A percentile compares a stretch with the other conserved stretches of the same genome.
Conservation (phyloP, 2,797 vertebrate species). For the Selene dorsalis region DNA sequence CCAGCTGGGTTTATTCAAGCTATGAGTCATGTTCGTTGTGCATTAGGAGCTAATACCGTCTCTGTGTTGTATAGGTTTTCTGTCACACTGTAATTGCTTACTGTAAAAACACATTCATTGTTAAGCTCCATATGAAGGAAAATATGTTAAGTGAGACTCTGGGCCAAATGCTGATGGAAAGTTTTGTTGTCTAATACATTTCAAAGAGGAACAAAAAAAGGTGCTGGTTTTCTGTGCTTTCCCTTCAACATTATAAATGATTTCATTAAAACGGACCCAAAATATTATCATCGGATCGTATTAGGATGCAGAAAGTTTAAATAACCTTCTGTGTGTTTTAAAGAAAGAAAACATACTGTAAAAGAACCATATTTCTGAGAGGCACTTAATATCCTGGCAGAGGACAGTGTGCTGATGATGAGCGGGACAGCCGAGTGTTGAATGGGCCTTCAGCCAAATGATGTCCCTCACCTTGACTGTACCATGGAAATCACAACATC, state of each 20-base stretch:
- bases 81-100: conserved; percentile 65
- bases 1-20: conserved; percentile 64
- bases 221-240: not conserved
- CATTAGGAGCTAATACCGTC: conserved; percentile 61
- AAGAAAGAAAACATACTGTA: conserved; percentile 51
- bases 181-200: conserved; percentile 28
- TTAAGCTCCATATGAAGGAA: conserved; percentile 26
- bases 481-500: conserved; percentile 66
- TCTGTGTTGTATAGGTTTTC: conserved; percentile 66
- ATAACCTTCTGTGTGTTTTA: conserved; percentile 6
- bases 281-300: conserved; percentile 19
- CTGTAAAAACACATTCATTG: conserved; percentile 54
- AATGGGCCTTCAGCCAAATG: conserved; percentile 72
- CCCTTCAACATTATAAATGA: conserved; percentile 3
- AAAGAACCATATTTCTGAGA: conserved; percentile 43
- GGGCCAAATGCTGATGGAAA: conserved; percentile 23
- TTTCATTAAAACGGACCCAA: not conserved
- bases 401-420: conserved; percentile 50
- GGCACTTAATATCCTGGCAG: conserved; percentile 61
- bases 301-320: not conserved
- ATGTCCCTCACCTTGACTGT: conserved; percentile 78
- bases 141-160: conserved; percentile 32
- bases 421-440: conserved; percentile 64
- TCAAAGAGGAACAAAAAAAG: conserved; percentile 13
- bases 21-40: conserved; percentile 68